Base-by-base conservation (phyloP, 2,797 vertebrate genomes). In the Parambassis ranga region DNA sequence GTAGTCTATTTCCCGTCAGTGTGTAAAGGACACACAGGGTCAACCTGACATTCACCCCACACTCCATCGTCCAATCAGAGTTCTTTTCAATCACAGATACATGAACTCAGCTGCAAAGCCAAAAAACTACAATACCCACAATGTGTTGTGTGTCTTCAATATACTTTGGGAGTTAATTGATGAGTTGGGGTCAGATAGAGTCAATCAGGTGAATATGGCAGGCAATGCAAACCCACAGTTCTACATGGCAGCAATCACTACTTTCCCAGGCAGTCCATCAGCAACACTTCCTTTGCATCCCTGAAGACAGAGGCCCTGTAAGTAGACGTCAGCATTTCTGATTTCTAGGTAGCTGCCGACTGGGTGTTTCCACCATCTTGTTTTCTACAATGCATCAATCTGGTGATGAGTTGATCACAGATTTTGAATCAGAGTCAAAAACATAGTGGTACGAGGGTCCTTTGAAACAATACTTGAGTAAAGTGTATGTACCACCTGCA, bases 1-100 rank as follows among this genome's bases (percentile, higher is more conserved):
- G 62, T 55, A 5, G 68, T 78, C 65, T 41, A 76, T 86, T 89
- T 89, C 89, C 89, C 79, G 84, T 87, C 83, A 89, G 63, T 71
- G 71, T 71, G 75, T 77, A 78, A 74, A 85, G 81, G 81, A 84
- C 84, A 84, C 63, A 46, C 71, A 84, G 65, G 84, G 82, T 89
- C 85, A 87, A 65, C 75, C 84, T 78, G 82, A 72, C 70, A 72
- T 81, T 85, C 81, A 78, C 77, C 83, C 83, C 71, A 81, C 84
- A 87, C 82, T 79, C 79, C 69, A 79, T 84, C 77, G 75, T 72
- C 79, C 84, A 81, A 82, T 85, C 75, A 33, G 28, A 55, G 61
- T 44, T 64, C 70, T 72, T 83, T 84, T 70, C 84, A 81, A 82
- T 79, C 47, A 52, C 72, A 56, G 51, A 63, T 75, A 64, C 64